These are phyloP conservation scores for Psettodes erumei DNA, from an alignment of 2,113 vertebrate species.

Conservation along the genomic window DNA sequence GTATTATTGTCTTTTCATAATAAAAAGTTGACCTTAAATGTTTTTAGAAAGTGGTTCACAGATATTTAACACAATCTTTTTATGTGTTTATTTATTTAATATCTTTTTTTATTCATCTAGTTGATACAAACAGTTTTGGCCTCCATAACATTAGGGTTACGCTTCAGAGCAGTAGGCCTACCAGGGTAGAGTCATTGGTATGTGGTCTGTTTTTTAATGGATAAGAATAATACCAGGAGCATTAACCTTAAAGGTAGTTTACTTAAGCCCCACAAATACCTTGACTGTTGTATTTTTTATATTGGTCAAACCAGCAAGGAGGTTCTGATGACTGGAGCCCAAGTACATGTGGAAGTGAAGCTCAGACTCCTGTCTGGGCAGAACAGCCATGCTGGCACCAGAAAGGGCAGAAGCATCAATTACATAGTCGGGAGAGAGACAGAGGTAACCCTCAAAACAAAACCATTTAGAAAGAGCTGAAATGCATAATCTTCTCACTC, in stretches of 20 bases:
- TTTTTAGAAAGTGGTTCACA: too few species aligned
- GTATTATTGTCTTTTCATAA: background rate
- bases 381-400: slow-evolving; percentile 10
- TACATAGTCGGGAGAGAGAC: background rate
- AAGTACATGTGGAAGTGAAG: background rate
- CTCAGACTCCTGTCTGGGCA: slow-evolving; percentile 5
- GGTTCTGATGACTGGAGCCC: background rate
- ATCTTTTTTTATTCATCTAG: background rate
- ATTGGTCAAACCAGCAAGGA: background rate
- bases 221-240: background rate
- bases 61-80: too few species aligned
- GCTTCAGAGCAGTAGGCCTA: background rate
- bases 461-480: slow-evolving; percentile 59
- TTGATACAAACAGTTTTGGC: background rate
- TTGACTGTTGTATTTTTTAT: background rate
- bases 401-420: slow-evolving; percentile 64
- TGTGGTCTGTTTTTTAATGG: background rate
- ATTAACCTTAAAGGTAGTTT: background rate
- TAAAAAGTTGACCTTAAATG: background rate
- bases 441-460: slow-evolving; percentile 27
- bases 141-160: background rate
- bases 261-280: background rate
- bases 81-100: background rate
- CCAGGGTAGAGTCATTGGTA: background rate
- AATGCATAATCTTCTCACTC: slow-evolving; percentile 73